Conservation (phyloP, 2,113 vertebrate genomes). For the Hymenochirus boettgeri region DNA sequence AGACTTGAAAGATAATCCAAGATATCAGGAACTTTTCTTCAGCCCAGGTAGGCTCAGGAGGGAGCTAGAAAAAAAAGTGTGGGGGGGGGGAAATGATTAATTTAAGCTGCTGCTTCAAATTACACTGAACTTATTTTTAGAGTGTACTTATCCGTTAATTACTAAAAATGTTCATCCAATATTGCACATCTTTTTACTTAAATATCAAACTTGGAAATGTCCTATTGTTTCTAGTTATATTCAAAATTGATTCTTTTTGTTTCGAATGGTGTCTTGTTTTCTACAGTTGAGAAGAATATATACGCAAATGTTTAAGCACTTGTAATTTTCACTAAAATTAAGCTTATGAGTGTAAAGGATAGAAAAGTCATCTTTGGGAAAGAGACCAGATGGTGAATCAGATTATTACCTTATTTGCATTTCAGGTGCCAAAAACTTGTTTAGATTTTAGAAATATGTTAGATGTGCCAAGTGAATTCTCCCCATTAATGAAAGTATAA, state of each 20-base stretch:
- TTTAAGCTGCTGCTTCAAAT: too few relatives aligned
- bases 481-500: conserved; percentile 13
- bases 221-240: background rate
- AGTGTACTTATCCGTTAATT: too few relatives aligned
- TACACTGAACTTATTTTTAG: too few relatives aligned
- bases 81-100: too few relatives aligned
- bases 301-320: conserved; percentile 1
- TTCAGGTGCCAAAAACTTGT: conserved; percentile 31
- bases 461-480: conserved; percentile 4
- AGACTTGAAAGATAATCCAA: too few relatives aligned
- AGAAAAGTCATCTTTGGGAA: conserved; percentile 4
- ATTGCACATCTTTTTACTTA: too few relatives aligned
- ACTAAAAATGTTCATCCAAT: too few relatives aligned
- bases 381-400: conserved; percentile 29
- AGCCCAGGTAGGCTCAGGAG: too few relatives aligned
- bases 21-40: too few relatives aligned
- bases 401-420: conserved; percentile 31
- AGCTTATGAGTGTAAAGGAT: conserved; percentile 5
- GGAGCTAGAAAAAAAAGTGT: too few relatives aligned
- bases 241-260: background rate
- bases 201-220: background rate
- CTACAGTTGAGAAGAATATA: background rate
- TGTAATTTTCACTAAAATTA: conserved; percentile 3
- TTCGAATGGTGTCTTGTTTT: background rate
- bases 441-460: conserved; percentile 39